A percentile compares a stretch with the other conserved stretches of the same genome.
These are phyloP conservation scores for Leucosticte australis DNA, from an alignment of 2,113 vertebrate species.

Conservation along the genomic window DNA sequence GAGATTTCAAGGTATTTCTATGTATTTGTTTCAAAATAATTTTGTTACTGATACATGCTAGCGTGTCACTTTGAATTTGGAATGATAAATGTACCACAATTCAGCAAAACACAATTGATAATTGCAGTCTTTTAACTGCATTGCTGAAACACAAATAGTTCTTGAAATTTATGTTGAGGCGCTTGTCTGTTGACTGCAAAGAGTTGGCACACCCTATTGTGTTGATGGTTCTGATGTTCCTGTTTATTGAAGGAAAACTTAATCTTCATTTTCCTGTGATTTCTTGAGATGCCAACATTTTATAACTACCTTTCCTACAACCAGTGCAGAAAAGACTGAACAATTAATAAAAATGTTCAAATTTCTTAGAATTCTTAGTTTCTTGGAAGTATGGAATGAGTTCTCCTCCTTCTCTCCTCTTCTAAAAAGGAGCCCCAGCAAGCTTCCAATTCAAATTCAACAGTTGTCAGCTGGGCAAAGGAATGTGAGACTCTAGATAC, in stretches of 20 bases:
- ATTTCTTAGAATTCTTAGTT: neutral
- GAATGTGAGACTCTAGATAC: neutral
- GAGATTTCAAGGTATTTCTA: neutral
- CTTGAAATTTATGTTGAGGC: neutral
- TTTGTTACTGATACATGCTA: neutral
- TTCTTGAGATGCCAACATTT: neutral
- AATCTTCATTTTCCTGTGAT: neutral
- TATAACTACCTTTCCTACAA: neutral
- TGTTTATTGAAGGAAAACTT: neutral
- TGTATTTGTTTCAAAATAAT: neutral
- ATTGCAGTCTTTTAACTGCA: neutral
- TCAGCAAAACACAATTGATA: neutral
- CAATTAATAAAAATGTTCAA: neutral
- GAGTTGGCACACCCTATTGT: neutral
- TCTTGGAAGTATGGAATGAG: neutral
- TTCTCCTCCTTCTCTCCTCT: neutral
- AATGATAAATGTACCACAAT: neutral
- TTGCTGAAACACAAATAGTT: neutral
- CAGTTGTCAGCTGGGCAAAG: neutral
- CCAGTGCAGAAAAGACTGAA: neutral
- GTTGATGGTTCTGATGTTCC: neutral
- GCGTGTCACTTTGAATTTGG: neutral
- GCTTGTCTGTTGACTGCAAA: neutral
- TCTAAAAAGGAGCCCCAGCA: neutral
- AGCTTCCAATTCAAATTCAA: neutral